A percentile compares a stretch with the other conserved stretches of the same genome.
Conservation (phyloP, 2,888 invertebrate species). For the Tetragonisca angustula region DNA sequence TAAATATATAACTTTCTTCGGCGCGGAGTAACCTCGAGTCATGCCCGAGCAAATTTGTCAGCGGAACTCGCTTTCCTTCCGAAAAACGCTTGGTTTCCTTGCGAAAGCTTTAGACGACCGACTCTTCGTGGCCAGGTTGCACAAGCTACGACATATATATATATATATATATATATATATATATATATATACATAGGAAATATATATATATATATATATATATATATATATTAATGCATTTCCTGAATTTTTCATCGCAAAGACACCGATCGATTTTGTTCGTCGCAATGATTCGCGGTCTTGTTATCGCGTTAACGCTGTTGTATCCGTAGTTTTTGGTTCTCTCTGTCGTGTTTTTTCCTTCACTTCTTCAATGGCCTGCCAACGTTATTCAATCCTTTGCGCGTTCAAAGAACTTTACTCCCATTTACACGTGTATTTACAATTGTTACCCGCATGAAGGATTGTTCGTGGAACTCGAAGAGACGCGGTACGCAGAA, state of each 20-base stretch:
- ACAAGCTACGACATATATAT: background rate
- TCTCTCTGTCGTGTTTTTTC: slow-evolving; percentile 39
- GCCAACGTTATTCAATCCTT: slow-evolving; percentile 3
- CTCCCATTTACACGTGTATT: background rate
- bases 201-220: background rate
- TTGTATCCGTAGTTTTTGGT: slow-evolving; percentile 32
- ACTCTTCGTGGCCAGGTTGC: background rate
- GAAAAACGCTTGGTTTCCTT: slow-evolving; percentile 12
- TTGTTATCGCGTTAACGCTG: slow-evolving; percentile 1
- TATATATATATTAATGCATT: background rate
- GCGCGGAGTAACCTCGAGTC: background rate
- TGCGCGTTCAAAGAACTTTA: slow-evolving; percentile 3
- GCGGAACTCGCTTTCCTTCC: background rate
- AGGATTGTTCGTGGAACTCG: background rate
- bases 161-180: background rate
- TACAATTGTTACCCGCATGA: background rate
- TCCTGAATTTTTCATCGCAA: slow-evolving; percentile 18
- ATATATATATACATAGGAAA: fast-evolving
- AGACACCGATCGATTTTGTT: slow-evolving; percentile 20
- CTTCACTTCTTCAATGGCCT: slow-evolving; percentile 33
- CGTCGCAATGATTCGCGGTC: slow-evolving; percentile 12
- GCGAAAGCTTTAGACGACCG: background rate
- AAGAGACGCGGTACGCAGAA: background rate
- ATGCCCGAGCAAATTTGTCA: background rate
- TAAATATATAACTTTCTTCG: slow-evolving; percentile 7